Base-by-base conservation (phyloP, 2,113 vertebrate species). In the Caloenas nicobarica region DNA sequence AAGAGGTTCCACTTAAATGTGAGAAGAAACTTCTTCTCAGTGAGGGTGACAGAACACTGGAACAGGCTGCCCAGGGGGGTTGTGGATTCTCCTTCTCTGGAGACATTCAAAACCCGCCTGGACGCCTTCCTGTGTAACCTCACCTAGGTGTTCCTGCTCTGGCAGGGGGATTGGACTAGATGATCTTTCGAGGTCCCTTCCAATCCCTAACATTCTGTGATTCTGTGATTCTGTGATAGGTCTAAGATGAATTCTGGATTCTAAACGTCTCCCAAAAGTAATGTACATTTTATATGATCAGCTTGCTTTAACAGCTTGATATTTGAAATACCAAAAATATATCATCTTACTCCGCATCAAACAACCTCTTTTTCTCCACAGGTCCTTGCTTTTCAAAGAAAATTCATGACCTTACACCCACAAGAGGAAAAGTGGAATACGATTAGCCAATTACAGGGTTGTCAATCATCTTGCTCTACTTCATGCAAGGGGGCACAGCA, bases 401-500 rank as follows among this genome's bases (percentile, higher is more conserved):
- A 83, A 83, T 53, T 23, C 44, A 50, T 3, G 2, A 54, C 17
- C 18, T 72, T 58, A 38, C 21, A 33, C 38, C 73, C 17, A 60
- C 0, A 0, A 46, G 19, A 70, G 46, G 44, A 88, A 50, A 66
- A 80, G 17, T 0, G 42, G 62, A 88, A 62, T 9, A 89, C 38
- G 73, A 80, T 31, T 11, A n/a, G n/a, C 5, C 24, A 44, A 62
- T 42, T 29, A 31, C 10, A 80, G 58, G 70, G 58, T 40, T 65
- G 26, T 23, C 28, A 65, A 10, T 34, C n/a, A 34, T 13, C 44
- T 57, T 87, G 38, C n/a, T 51, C n/a, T 60, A 56, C 29, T 40
- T 15, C 28, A 7, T 0, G 1, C 7, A 21, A 36, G 0, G 2
- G 31, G 31, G 17, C 1, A 1, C 2, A 74, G 56, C 2, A 5